Evolutionary conservation across 1,140 invertebrate genomes (phyloP).

Genomic region (Hermatobates lingyangjiaoensis): DNA sequence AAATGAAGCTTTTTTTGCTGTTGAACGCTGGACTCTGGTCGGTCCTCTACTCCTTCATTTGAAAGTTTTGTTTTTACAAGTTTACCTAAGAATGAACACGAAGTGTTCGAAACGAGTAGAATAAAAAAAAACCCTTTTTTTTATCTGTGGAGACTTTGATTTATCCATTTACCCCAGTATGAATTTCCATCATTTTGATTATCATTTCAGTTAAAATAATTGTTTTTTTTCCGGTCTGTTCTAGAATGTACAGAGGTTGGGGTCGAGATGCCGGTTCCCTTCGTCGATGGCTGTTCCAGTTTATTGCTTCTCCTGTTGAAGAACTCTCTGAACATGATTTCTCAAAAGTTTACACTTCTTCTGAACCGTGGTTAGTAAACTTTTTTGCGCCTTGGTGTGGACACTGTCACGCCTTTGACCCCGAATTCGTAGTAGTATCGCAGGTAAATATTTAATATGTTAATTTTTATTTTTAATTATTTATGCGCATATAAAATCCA

Average conservation of each 20-base stretch:
- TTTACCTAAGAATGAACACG: too few species aligned
- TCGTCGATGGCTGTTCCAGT: slow-evolving; percentile 36
- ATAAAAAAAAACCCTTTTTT: too few species aligned
- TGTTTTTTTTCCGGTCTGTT: slow-evolving; percentile 17
- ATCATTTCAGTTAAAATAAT: slow-evolving; percentile 4
- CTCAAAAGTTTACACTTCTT: slow-evolving; percentile 19
- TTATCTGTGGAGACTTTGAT: too few species aligned
- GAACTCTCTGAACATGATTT: slow-evolving; percentile 20
- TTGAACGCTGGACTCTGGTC: too few species aligned
- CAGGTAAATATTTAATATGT: slow-evolving; percentile 10
- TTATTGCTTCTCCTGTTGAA: slow-evolving; percentile 28
- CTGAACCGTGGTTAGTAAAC: slow-evolving; percentile 38
- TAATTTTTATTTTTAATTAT: neutral
- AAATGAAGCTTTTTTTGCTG: too few species aligned
- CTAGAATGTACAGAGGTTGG: slow-evolving; percentile 37
- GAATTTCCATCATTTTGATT: neutral
- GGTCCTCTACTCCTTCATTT: too few species aligned
- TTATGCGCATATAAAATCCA: neutral
- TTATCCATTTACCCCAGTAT: neutral
- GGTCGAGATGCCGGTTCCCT: slow-evolving; percentile 36
- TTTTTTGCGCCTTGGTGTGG: slow-evolving; percentile 58
- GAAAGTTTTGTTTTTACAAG: too few species aligned
- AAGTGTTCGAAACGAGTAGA: too few species aligned
- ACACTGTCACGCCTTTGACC: slow-evolving; percentile 46
- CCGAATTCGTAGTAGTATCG: slow-evolving; percentile 43